These are phyloP conservation scores for Atlantisia rogersi DNA, from an alignment of 2,113 vertebrate genomes.

Conservation along the genomic window DNA sequence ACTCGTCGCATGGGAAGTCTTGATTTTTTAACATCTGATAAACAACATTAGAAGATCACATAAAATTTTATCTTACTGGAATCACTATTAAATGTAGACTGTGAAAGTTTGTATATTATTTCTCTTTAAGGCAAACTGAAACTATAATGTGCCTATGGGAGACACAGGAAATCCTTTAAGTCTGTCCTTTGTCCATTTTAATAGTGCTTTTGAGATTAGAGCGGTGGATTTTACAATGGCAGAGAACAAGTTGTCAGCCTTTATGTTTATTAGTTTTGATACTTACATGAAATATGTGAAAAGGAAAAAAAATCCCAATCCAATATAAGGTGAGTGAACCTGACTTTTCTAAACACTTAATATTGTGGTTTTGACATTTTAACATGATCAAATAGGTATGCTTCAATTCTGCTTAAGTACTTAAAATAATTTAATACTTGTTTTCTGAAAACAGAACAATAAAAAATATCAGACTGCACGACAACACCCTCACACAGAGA, in stretches of 20 bases:
- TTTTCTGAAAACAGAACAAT: not conserved
- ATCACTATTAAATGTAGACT: not conserved
- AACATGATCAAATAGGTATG: not conserved
- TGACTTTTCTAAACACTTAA: not conserved
- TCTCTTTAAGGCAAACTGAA: slow-evolving; percentile 42
- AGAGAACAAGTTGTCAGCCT: slow-evolving; percentile 1
- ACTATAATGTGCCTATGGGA: not conserved
- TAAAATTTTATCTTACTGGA: not conserved
- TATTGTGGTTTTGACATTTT: not conserved
- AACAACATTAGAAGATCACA: not conserved
- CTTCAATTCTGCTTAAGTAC: not conserved
- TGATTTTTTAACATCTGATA: not conserved
- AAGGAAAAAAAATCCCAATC: not conserved
- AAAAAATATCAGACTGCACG: not conserved
- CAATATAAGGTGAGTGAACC: not conserved
- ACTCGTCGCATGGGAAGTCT: not conserved
- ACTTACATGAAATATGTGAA: slow-evolving; percentile 2
- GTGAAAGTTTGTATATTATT: not conserved
- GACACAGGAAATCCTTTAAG: slow-evolving; percentile 53
- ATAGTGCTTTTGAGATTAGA: slow-evolving; percentile 47
- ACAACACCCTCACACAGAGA: not conserved
- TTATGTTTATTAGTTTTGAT: slow-evolving; percentile 27
- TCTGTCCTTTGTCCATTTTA: slow-evolving; percentile 54
- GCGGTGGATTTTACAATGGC: slow-evolving; percentile 15
- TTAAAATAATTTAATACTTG: not conserved